Conservation (phyloP, 2,797 vertebrate species). For the Hemitrygon akajei region DNA sequence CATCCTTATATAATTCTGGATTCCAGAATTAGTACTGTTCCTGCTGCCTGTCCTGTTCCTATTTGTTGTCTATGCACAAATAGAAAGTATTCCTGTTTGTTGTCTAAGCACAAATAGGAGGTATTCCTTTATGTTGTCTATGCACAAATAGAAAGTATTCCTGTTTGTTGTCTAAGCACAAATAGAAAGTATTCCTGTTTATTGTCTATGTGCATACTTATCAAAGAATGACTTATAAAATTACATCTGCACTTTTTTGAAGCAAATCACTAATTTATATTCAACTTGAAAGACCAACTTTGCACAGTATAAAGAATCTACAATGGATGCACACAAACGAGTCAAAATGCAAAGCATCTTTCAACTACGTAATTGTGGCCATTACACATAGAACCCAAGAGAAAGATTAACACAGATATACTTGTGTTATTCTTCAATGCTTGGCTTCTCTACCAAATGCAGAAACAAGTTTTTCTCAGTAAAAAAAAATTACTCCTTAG, state of each 20-base stretch:
- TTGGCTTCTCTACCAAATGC: not conserved
- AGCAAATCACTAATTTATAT: not conserved
- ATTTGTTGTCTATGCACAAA: not conserved
- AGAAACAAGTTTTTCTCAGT: not conserved
- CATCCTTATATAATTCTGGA: too few species aligned
- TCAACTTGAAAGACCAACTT: not conserved
- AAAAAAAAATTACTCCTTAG: not conserved
- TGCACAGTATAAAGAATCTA: not conserved
- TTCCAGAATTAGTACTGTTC: not conserved
- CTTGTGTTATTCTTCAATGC: too few species aligned
- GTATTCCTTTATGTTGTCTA: too few species aligned
- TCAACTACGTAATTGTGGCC: not conserved
- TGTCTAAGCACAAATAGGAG: not conserved
- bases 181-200: too few species aligned
- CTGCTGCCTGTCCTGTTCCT: not conserved
- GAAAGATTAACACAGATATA: not conserved
- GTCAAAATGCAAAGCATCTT: not conserved
- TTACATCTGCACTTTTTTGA: not conserved
- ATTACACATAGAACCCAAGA: not conserved
- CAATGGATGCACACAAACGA: not conserved
- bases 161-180: not conserved
- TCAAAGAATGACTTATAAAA: not conserved
- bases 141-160: not conserved
- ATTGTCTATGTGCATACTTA: not conserved
- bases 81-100: not conserved